Evolutionary conservation across 2,888 invertebrate genomes (phyloP).

Genomic region (Meta bourneti): DNA sequence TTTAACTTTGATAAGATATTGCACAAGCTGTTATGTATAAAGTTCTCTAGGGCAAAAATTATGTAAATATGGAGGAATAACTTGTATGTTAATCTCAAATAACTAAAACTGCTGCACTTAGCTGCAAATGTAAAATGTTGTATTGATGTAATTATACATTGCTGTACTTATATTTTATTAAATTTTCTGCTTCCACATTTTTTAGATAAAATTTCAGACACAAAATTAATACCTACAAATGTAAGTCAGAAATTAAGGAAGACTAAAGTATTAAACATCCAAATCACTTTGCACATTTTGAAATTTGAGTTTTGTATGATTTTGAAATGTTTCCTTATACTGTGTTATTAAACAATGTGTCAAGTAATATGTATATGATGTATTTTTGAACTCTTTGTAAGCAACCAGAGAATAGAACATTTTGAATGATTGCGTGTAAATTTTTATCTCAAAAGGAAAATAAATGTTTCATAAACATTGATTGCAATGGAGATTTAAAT

Average conservation of each 20-base stretch:
- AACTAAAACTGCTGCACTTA: too few relatives aligned
- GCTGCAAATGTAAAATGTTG: too few relatives aligned
- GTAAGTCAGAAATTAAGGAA: neutral
- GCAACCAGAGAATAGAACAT: neutral
- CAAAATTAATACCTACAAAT: neutral
- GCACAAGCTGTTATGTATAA: neutral
- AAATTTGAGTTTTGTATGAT: too few relatives aligned
- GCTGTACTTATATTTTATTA: neutral
- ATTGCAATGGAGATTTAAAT: neutral
- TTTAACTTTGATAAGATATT: neutral
- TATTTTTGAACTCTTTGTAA: conserved; percentile 53
- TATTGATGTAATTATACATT: too few relatives aligned
- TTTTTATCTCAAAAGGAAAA: conserved; percentile 49
- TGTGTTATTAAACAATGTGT: neutral
- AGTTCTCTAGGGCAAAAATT: neutral
- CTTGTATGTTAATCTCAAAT: too few relatives aligned
- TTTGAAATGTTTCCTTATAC: neutral
- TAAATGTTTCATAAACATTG: conserved; percentile 52
- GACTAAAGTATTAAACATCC: neutral
- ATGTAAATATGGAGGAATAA: neutral
- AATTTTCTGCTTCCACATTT: neutral
- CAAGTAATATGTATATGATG: conserved; percentile 17
- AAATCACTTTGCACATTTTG: too few relatives aligned
- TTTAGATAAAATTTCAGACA: neutral
- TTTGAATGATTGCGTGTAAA: conserved; percentile 36